Evolutionary conservation across 2,888 invertebrate species (phyloP), one percentile per base, ranked within the genome.

Genomic region (Formica aserva): DNA sequence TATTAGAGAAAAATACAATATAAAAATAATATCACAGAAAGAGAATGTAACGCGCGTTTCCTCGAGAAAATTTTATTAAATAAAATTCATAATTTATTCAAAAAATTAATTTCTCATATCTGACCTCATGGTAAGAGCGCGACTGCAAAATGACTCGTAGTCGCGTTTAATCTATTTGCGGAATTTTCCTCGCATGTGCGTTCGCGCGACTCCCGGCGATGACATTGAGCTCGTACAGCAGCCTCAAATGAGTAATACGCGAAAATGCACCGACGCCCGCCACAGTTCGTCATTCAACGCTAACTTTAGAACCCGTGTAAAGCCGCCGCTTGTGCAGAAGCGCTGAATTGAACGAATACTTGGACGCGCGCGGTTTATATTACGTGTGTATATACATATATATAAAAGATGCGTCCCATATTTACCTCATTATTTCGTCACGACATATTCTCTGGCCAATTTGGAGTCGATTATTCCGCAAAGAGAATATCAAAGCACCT

Each of bases 241-340:
- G 76, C 69, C 69, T 74, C 77, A 88, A 88, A 84, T 80, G 88
- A 85, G 77, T 81, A 77, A 89, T 82, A 80, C 63, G 81, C 63
- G 81, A 85, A 87, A 85, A 32, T 63, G 80, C 80, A 41, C 66
- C 72, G 67, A 77, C 77, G 69, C 48, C n/a, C 65, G 41, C 65
- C 38, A 65, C 65, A 22, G 82, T 84, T 83, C 83, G 71, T 85
- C 76, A 77, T 84, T 81, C 87, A 82, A 22, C 81, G 86, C 90
- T 90, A 90, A 90, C 85, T 90, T 90, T 90, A 90, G 90, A 84
- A 52, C 57, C 63, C 63, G 81, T 84, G 86, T 84, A 90, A 90
- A 45, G 26, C 18, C 35, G 45, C 38, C 60, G 72, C 18, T 72
- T 71, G 45, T 77, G 77, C 65, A 82, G 86, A 85, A 86, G 86